Evolutionary conservation across 2,797 vertebrate genomes (phyloP).

Genomic region (Apogon hyalosoma): DNA sequence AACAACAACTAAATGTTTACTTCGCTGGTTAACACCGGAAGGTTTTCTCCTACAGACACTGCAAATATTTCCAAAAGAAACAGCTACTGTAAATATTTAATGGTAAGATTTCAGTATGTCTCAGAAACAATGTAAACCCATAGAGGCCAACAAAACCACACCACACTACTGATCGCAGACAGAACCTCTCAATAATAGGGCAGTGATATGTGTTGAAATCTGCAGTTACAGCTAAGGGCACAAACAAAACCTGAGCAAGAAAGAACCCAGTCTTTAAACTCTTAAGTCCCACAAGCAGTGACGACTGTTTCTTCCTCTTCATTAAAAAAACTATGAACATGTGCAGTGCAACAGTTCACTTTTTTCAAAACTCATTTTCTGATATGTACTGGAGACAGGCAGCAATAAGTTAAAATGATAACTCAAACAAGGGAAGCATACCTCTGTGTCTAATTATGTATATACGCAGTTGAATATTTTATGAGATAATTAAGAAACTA

Average conservation of each 20-base stretch:
- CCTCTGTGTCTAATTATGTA: constrained; percentile 9
- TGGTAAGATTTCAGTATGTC: too few species aligned
- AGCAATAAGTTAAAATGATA: not conserved
- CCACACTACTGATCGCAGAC: not conserved
- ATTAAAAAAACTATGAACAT: not conserved
- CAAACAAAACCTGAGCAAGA: constrained; percentile 3
- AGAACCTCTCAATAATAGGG: too few species aligned
- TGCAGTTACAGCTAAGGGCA: not conserved
- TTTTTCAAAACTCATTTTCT: constrained; percentile 5
- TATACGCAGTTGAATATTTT: not conserved
- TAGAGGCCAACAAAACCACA: not conserved
- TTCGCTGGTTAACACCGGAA: too few species aligned
- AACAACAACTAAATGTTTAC: too few species aligned
- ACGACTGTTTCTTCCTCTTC: not conserved
- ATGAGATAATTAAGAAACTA: not conserved
- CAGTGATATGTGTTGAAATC: not conserved
- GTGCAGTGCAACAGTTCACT: not conserved
- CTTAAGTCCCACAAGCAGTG: not conserved
- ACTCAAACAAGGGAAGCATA: constrained; percentile 10
- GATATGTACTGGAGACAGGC: constrained; percentile 1
- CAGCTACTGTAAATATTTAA: too few species aligned
- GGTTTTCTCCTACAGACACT: too few species aligned
- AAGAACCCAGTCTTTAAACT: constrained; percentile 1
- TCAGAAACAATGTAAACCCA: not conserved
- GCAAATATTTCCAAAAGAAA: too few species aligned